Conservation (phyloP, 2,113 vertebrate genomes). For the Mandrillus leucophaeus region DNA sequence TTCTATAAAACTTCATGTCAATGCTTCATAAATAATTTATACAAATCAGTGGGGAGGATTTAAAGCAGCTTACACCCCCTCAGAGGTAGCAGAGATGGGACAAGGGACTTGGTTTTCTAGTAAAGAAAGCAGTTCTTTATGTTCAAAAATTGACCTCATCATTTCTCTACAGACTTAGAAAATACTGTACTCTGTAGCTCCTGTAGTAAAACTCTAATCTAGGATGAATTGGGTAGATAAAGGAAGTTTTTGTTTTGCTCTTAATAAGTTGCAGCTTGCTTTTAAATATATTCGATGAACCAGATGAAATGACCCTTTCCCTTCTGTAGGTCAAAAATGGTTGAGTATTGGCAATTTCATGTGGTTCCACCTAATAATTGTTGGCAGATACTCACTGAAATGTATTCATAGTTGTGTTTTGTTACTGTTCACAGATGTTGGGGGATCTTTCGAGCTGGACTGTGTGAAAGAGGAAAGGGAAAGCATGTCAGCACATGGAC, state of each 20-base stretch:
- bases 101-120: neutral
- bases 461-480: neutral
- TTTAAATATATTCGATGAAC: neutral
- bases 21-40: neutral
- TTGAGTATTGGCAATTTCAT: neutral
- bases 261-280: neutral
- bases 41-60: neutral
- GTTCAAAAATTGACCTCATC: neutral
- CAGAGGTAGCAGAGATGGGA: neutral
- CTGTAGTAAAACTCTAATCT: accelerated
- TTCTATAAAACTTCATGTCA: neutral
- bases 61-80: neutral
- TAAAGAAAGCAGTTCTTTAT: neutral
- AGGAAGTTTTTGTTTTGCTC: neutral
- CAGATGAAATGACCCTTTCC: neutral
- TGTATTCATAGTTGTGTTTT: neutral
- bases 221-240: accelerated
- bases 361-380: neutral
- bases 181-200: neutral
- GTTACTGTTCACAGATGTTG: no score
- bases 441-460: neutral
- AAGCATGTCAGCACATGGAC: accelerated
- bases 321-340: neutral
- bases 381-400: neutral
- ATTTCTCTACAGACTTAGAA: neutral